Base-by-base conservation (phyloP, 2,113 vertebrate species). In the Myotis lucifugus region DNA sequence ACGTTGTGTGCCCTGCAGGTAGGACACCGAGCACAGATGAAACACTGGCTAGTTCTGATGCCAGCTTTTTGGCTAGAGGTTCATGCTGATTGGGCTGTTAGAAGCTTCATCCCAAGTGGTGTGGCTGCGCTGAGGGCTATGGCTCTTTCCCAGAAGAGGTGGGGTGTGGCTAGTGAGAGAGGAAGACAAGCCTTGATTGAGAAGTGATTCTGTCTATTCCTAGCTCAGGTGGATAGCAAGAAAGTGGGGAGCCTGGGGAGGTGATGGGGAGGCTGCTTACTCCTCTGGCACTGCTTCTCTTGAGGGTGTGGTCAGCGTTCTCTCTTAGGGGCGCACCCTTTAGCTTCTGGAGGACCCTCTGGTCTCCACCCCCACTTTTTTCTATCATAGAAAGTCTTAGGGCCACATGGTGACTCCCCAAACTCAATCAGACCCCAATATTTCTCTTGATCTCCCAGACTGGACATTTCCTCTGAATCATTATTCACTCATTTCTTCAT, bases 221-320 rank as follows among this genome's bases (percentile, higher is more conserved):
- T 12, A 27, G 59, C 59, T 27, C 59, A 61, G 10, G 25, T 61
- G 59, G 59, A 9, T 61, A 61, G 59, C 23, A 61, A 27, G 59
- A 61, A 61, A 1, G 25, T 8, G 3, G 18, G 46, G 37, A 6
- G 14, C 4, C 79, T 64, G 29, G n/a, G 0, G 23, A n/a, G 25
- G 34, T 11, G 13, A 0, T 11, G 15, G 7, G 74, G 8, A 19
- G 12, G 34, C 17, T 7, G 17, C 37, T 46, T 27, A 27, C 27
- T 29, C 54, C 46, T 64, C 15, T 0, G 48, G 34, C 13, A 1
- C 42, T 54, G 52, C 69, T 34, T 34, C 46, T 40, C 14, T 13
- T n/a, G 34, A 10, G 46, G 5, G 37, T 10, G 42, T 17, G 9
- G 2, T 13, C 23, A 0, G 11, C 9, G 54, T 7, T 5, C 25